Base-by-base conservation (phyloP, 2,113 vertebrate genomes). In the Harpagus bidentatus region DNA sequence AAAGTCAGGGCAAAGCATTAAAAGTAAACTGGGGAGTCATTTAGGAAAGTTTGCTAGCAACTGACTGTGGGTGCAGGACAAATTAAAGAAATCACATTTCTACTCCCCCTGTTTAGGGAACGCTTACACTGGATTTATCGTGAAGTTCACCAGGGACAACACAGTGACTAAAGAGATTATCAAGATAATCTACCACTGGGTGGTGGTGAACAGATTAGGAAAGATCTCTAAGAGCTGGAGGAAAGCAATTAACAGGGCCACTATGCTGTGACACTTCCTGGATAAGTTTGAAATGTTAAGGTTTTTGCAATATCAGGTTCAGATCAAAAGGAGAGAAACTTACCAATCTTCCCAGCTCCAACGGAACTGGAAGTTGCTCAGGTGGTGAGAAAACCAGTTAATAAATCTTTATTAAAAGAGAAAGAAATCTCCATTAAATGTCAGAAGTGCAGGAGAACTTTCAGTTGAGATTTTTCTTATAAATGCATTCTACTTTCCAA, bases 281-380 rank as follows among this genome's bases (percentile, higher is more conserved):
- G n/a, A 2, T 29, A 52, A 29, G 10, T 74, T 11, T 40, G 34
- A 79, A 78, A 85, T 31, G 4, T 50, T 50, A 55, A 74, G 13
- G 22, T 40, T 74, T 80, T 67, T 45, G 16, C 31, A 86, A 1
- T 48, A 87, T 22, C 47, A 61, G 19, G 19, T 59, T 58, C 2
- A 4, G 86, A 53, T 50, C 21, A 73, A 38, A 82, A 83, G 11
- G 14, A 84, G 2, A 92, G 47, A 77, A 83, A 97, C 99, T 98
- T 97, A 99, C 99, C 99, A 99, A 93, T 99, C 99, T 87, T 99
- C 99, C 99, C 99, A 99, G 97, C 99, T 99, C 99, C 99, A 99
- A 50, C 99, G 98, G 93, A 99, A 99, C 84, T 99, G 99, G 86
- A 99, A 99, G 97, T 99, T 99, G 98, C 99, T 99, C 97, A 99